Conservation (phyloP, 1,140 invertebrate species). For the Tetramorium alpestre region DNA sequence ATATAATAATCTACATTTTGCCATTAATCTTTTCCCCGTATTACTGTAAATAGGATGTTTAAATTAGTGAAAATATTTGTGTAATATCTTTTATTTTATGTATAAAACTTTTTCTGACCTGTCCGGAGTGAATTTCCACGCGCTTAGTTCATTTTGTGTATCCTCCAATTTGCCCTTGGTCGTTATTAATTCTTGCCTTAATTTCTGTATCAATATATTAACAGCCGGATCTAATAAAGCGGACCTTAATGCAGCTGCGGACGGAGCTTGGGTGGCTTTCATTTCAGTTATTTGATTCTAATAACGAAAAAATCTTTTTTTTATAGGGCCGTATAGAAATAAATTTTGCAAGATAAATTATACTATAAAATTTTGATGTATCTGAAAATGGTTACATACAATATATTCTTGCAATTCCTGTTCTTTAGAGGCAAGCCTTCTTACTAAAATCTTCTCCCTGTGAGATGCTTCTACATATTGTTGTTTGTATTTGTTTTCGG, state of each 20-base stretch:
- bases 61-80: slow-evolving; percentile 28
- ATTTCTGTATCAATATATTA: slow-evolving; percentile 96
- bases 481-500: slow-evolving; percentile 93
- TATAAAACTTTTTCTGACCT: slow-evolving; percentile 87
- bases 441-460: slow-evolving; percentile 96
- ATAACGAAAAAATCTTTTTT: slow-evolving; percentile 38
- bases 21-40: slow-evolving; percentile 99
- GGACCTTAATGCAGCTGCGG: slow-evolving; percentile 91
- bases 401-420: slow-evolving; percentile 98
- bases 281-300: slow-evolving; percentile 97
- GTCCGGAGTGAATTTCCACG: slow-evolving; percentile 99
- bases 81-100: slow-evolving; percentile 27
- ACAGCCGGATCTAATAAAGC: slow-evolving; percentile 97
- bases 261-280: slow-evolving; percentile 93
- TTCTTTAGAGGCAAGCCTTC: slow-evolving; percentile 96
- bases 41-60: slow-evolving; percentile 87
- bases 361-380: slow-evolving; percentile 17
- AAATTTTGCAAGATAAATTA: slow-evolving; percentile 38
- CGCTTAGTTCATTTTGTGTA: slow-evolving; percentile 98
- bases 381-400: slow-evolving; percentile 88
- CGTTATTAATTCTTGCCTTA: slow-evolving; percentile 95
- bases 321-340: slow-evolving; percentile 22
- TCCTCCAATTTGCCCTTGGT: slow-evolving; percentile 97
- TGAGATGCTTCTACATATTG: slow-evolving; percentile 94
- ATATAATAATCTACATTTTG: slow-evolving; percentile 97